Conservation (phyloP, 1,140 invertebrate species). For the Philotrypesis tridentata region DNA sequence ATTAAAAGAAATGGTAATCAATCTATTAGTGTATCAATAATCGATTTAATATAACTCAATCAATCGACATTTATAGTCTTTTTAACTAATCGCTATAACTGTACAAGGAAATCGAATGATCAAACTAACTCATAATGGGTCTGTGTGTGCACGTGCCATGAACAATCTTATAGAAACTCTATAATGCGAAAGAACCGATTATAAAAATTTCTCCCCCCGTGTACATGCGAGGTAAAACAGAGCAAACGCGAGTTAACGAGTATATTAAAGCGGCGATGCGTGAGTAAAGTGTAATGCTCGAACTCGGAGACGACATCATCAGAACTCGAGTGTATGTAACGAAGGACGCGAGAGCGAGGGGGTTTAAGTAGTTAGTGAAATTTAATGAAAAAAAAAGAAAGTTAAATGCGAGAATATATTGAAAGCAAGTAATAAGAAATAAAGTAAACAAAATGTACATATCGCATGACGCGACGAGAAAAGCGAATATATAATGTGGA, state of each 20-base stretch:
- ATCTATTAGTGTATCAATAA: background rate
- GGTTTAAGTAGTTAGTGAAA: slow-evolving; percentile 41
- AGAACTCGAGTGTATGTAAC: background rate
- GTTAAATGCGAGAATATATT: slow-evolving; percentile 39
- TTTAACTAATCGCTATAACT: background rate
- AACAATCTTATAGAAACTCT: too few species aligned
- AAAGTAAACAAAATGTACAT: slow-evolving; percentile 51
- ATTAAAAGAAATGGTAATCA: too few species aligned
- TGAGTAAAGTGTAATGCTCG: background rate
- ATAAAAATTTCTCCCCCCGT: slow-evolving; percentile 31
- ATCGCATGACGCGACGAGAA: slow-evolving; percentile 46
- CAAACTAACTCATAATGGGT: background rate
- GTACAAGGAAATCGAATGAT: background rate
- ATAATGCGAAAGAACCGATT: background rate
- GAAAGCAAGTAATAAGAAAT: slow-evolving; percentile 36
- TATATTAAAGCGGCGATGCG: background rate
- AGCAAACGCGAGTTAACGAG: background rate
- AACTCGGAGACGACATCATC: background rate
- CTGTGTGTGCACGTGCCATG: too few species aligned
- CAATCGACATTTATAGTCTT: background rate
- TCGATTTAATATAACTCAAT: background rate
- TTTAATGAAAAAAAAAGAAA: slow-evolving; percentile 30
- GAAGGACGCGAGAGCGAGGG: slow-evolving; percentile 2
- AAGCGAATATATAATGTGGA: slow-evolving; percentile 7
- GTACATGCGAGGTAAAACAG: background rate